A percentile compares a stretch with the other conserved stretches of the same genome.
Evolutionary conservation across 2,113 vertebrate species (phyloP).

Genomic region (Dryoscopus gambensis): DNA sequence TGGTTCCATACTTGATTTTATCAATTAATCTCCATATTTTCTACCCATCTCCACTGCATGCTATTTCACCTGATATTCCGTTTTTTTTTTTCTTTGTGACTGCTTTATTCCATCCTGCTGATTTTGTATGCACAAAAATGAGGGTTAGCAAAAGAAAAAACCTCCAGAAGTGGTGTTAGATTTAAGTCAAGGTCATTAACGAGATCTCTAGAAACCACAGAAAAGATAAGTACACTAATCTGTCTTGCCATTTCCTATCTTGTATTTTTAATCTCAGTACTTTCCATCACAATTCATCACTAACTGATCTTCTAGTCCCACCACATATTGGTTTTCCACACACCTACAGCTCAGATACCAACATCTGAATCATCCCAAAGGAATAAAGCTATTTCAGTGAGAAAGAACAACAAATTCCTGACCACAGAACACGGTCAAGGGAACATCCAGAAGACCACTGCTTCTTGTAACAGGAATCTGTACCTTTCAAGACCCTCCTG

Average conservation of each 20-base stretch:
- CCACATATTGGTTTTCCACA: slow-evolving; percentile 11
- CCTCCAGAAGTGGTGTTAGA: neutral
- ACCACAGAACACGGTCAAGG: neutral
- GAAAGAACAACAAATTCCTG: neutral
- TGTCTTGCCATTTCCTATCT: slow-evolving; percentile 30
- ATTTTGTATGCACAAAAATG: neutral
- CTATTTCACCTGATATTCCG: neutral
- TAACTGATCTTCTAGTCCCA: slow-evolving; percentile 20
- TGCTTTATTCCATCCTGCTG: neutral
- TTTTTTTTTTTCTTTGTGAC: neutral
- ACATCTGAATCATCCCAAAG: slow-evolving; percentile 1
- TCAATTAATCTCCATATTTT: neutral
- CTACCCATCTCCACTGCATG: neutral
- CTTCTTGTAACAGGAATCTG: neutral
- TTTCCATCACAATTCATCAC: slow-evolving; percentile 16
- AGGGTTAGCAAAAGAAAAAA: neutral
- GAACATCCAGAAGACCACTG: neutral
- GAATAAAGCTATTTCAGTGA: neutral
- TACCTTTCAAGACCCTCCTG: neutral
- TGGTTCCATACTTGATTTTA: neutral
- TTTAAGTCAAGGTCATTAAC: slow-evolving; percentile 18
- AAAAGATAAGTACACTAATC: slow-evolving; percentile 35
- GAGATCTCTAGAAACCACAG: neutral
- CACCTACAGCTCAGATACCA: neutral
- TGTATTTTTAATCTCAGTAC: slow-evolving; percentile 21